Conservation (phyloP, 2,888 invertebrate genomes). For the Pogonocherus hispidulus region DNA sequence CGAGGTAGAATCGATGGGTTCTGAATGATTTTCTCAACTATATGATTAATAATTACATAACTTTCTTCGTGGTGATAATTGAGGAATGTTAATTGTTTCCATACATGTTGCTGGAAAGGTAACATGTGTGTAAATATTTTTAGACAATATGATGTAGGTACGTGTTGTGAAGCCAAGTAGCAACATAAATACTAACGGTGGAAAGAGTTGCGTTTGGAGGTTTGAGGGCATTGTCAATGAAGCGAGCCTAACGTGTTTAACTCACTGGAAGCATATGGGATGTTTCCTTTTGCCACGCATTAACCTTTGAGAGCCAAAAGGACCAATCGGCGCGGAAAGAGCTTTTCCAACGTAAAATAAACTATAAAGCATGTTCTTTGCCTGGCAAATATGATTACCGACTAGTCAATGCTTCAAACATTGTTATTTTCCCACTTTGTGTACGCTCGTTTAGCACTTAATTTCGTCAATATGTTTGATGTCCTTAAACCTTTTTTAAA, state of each 20-base stretch:
- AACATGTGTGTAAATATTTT: neutral
- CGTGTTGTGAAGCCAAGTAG: constrained; percentile 5
- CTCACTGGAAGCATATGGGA: constrained; percentile 64
- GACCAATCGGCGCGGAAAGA: constrained; percentile 63
- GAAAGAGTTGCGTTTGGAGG: constrained; percentile 37
- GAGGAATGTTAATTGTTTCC: too few relatives aligned
- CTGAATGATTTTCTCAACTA: too few relatives aligned
- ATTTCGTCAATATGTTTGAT: constrained; percentile 26
- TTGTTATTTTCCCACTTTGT: constrained; percentile 55
- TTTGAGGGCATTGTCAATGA: constrained; percentile 59
- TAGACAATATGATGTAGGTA: constrained; percentile 7
- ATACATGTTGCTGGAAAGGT: too few relatives aligned
- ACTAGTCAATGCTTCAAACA: constrained; percentile 64
- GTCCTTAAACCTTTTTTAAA: constrained; percentile 16
- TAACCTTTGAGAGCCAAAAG: constrained; percentile 67
- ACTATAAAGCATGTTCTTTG: constrained; percentile 65
- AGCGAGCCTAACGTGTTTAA: constrained; percentile 64
- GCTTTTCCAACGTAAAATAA: constrained; percentile 61
- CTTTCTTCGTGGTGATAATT: too few relatives aligned
- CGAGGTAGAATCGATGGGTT: too few relatives aligned
- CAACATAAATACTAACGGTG: constrained; percentile 9
- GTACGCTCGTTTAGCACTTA: constrained; percentile 32
- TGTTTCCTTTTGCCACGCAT: constrained; percentile 67
- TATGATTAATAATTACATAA: too few relatives aligned
- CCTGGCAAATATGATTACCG: constrained; percentile 65